These are phyloP conservation scores for Hyla sarda DNA, from an alignment of 2,113 vertebrate genomes.

Conservation along the genomic window DNA sequence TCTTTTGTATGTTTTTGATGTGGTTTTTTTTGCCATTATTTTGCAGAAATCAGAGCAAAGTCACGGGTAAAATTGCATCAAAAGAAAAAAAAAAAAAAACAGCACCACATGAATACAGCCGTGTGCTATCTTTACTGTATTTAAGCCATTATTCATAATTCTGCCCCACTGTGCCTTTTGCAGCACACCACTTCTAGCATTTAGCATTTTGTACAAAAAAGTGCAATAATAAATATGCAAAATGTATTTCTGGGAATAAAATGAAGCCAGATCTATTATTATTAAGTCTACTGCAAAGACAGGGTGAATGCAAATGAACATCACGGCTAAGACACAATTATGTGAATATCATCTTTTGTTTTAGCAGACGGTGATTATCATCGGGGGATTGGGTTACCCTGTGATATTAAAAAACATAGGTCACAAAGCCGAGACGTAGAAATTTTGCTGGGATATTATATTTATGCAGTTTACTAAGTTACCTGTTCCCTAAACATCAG, in stretches of 20 bases:
- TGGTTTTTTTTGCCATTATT: too few relatives aligned
- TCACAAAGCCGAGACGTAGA: constrained; percentile 34
- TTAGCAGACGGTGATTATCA: constrained; percentile 48
- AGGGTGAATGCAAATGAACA: constrained; percentile 21
- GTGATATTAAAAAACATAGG: constrained; percentile 55
- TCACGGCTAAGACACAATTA: constrained; percentile 36
- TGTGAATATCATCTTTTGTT: constrained; percentile 50
- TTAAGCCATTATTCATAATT: too few relatives aligned
- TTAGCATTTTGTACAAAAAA: not conserved
- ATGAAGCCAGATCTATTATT: constrained; percentile 26
- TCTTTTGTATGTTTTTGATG: too few relatives aligned
- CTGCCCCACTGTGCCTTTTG: too few relatives aligned
- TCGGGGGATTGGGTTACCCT: constrained; percentile 43
- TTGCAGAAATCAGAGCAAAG: too few relatives aligned
- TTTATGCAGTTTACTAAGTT: constrained; percentile 56
- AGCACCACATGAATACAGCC: too few relatives aligned
- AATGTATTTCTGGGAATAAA: constrained; percentile 45
- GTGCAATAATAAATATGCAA: constrained; percentile 37
- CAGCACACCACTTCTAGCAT: not conserved
- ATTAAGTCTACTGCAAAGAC: not conserved
- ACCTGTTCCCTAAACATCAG: constrained; percentile 63
- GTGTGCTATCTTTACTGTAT: too few relatives aligned
- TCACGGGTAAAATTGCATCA: too few relatives aligned
- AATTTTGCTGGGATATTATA: constrained; percentile 32
- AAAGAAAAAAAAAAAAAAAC: too few relatives aligned